Evolutionary conservation across 2,797 vertebrate genomes (phyloP).

Genomic region (Knipowitschia caucasica): DNA sequence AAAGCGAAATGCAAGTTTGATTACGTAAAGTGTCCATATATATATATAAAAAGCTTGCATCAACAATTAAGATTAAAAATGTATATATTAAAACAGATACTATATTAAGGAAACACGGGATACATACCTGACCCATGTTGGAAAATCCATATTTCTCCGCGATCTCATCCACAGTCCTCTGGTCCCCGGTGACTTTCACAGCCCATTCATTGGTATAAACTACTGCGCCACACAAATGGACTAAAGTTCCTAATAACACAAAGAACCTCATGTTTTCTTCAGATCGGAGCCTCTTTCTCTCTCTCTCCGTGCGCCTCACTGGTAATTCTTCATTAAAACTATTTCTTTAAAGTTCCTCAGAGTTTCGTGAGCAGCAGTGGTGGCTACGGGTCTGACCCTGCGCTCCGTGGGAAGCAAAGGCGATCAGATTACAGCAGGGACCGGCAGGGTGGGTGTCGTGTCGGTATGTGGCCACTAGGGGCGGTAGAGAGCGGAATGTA

Average conservation of each 20-base stretch:
- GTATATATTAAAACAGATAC: no score
- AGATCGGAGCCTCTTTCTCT: constrained; percentile 10
- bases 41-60: no score
- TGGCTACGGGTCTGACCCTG: no score
- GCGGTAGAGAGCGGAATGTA: no score
- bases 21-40: no score
- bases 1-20: no score
- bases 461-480: no score
- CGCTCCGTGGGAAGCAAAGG: constrained; percentile 18
- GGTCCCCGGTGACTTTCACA: constrained; percentile 80
- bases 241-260: constrained; percentile 65
- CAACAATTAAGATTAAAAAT: no score
- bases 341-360: background rate
- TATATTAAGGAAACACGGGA: no score
- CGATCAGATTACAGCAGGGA: no score
- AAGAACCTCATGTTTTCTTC: constrained; percentile 50
- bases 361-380: no score
- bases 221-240: constrained; percentile 76
- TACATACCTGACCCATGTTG: constrained; percentile 92
- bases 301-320: background rate
- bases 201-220: constrained; percentile 94
- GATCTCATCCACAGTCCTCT: constrained; percentile 78
- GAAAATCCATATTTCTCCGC: constrained; percentile 89
- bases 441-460: no score
- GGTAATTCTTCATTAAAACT: constrained; percentile 24